Base-by-base conservation (phyloP, 2,888 invertebrate genomes). In the Cotesia congregata region DNA sequence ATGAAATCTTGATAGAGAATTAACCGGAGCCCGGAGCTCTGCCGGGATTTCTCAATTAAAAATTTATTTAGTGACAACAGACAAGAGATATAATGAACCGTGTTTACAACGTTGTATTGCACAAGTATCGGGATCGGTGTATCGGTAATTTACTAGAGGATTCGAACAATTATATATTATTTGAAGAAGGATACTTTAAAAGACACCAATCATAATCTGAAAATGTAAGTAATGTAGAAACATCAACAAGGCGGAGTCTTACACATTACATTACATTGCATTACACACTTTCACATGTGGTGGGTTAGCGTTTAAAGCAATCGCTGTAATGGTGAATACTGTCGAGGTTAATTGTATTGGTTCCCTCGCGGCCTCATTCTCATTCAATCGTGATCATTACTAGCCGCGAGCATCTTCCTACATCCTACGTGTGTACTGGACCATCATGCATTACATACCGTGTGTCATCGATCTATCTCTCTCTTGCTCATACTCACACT, bases 341-440 rank as follows among this genome's bases (percentile, higher is more conserved):
- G 81, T 82, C 83, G 84, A 79, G 84, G 86, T 87, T 87, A 87
- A 87, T 87, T 87, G 87, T 87, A 86, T 86, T 86, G 85, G 85
- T 84, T 86, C 82, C 84, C 84, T 84, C 85, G 50, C 50, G 84
- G 84, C 85, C 87, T 87, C 86, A 87, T 87, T 87, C 86, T 85
- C 87, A 87, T 87, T 87, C 87, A 86, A 86, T 87, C 87, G 86
- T 87, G 87, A 87, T 87, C 87, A 86, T 87, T 86, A 86, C 84
- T 82, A 83, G 83, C 83, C 82, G 82, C 83, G 84, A 85, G 85
- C 83, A 85, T 86, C 85, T 85, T 85, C 84, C 84, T 85, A 86
- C 86, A 83, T 85, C 82, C 84, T 82, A 82, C 82, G 81, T 83
- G 81, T 59, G 60, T 62, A 82, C 82, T 78, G 77, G 77, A 77